Evolutionary conservation across 2,113 vertebrate species (phyloP).

Genomic region (Shinisaurus crocodilurus): DNA sequence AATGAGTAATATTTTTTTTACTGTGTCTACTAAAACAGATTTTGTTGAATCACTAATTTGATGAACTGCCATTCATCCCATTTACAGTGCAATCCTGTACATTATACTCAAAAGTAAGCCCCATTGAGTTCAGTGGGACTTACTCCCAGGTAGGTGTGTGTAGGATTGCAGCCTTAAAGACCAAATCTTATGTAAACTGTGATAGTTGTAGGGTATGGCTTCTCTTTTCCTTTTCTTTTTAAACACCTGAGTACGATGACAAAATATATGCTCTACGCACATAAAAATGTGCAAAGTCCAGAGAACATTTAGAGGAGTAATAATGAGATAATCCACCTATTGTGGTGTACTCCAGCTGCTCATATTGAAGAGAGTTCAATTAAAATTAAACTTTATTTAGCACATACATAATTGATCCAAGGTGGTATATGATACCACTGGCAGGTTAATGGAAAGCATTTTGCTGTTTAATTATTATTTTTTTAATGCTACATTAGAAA

Average conservation of each 20-base stretch:
- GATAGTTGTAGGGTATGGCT: constrained; percentile 60
- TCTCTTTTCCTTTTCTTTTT: constrained; percentile 53
- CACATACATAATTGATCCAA: constrained; percentile 73
- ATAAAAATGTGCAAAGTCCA: constrained; percentile 70
- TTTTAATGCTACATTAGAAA: constrained; percentile 62
- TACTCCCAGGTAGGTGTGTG: no score
- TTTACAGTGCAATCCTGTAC: neutral
- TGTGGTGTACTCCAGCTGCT: constrained; percentile 71
- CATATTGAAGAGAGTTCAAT: constrained; percentile 74
- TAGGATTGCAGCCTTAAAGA: constrained; percentile 40
- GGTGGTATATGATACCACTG: constrained; percentile 63
- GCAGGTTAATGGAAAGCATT: constrained; percentile 67
- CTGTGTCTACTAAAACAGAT: constrained; percentile 58
- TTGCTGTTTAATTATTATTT: constrained; percentile 72
- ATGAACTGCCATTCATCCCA: constrained; percentile 56
- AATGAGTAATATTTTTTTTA: neutral
- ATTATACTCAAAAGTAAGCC: no score
- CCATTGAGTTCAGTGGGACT: no score
- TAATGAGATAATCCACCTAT: constrained; percentile 74
- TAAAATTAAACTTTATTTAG: constrained; percentile 76
- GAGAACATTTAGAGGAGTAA: constrained; percentile 72
- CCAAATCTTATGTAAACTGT: constrained; percentile 56
- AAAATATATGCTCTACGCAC: constrained; percentile 62
- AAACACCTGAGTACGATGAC: constrained; percentile 59
- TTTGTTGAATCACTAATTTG: constrained; percentile 62